Percentiles rank a stretch among this genome's conserved stretches.
These are phyloP conservation scores for Trididemnum clinides DNA, from an alignment of 23 tunicate species.

Conservation along the genomic window DNA sequence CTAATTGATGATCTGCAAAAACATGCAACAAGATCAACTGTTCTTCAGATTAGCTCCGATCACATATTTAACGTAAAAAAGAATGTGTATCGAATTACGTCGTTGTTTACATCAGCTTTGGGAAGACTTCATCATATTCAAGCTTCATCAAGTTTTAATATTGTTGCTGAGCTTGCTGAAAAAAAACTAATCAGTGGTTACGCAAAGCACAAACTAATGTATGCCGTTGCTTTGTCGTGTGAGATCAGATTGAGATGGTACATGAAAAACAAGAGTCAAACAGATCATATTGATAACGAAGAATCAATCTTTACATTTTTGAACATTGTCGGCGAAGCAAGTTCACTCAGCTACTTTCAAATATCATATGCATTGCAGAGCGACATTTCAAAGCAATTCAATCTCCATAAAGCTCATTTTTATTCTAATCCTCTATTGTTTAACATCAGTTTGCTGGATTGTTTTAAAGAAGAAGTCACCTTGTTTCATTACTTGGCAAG, in stretches of 20 bases:
- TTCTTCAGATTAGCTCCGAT: neutral
- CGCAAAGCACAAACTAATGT: neutral
- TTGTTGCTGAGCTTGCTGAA: neutral
- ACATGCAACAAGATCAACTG: neutral
- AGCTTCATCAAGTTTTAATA: neutral
- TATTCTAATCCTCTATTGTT: neutral
- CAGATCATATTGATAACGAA: neutral
- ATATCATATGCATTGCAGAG: slow-evolving; percentile 7
- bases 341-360: slow-evolving; percentile 2
- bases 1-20: neutral
- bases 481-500: neutral
- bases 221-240: slow-evolving; percentile 1
- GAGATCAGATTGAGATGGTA: slow-evolving; percentile 2
- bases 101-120: neutral
- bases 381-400: neutral
- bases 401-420: neutral
- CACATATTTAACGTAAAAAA: neutral
- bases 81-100: neutral
- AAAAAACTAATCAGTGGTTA: neutral
- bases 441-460: neutral
- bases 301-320: neutral
- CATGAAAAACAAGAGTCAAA: neutral
- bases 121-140: neutral
- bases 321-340: neutral
- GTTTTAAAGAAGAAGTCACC: too few relatives aligned